Conservation (phyloP, 64 coral and sea anemone genomes). For the Anthopleura sola region DNA sequence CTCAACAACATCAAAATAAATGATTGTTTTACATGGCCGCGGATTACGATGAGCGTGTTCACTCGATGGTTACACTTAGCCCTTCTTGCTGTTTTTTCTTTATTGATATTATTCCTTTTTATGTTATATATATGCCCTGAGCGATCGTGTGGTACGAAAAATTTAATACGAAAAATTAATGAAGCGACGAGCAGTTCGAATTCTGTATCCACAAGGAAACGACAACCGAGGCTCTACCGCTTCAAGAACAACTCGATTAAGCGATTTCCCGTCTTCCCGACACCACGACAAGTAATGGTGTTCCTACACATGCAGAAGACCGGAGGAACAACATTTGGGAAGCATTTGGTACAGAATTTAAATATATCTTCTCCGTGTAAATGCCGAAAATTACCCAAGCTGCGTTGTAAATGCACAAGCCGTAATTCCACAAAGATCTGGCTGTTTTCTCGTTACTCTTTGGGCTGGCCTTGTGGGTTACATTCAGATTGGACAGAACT, state of each 20-base stretch:
- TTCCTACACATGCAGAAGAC: constrained; percentile 98
- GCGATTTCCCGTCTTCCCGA: constrained; percentile 31
- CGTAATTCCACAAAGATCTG: constrained; percentile 74
- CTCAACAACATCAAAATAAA: background rate
- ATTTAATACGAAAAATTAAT: background rate
- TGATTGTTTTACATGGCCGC: background rate
- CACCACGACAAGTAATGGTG: constrained; percentile 68
- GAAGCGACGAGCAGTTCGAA: background rate
- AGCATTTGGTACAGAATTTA: constrained; percentile 79
- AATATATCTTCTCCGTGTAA: constrained; percentile 54
- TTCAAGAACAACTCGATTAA: constrained; percentile 23
- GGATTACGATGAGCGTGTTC: background rate
- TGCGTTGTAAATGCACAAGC: constrained; percentile 52
- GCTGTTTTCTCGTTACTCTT: constrained; percentile 86
- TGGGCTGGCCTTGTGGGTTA: constrained; percentile 93
- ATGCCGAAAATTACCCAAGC: constrained; percentile 33
- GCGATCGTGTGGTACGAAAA: background rate
- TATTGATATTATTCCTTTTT: background rate
- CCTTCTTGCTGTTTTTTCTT: background rate
- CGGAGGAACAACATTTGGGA: constrained; percentile 87
- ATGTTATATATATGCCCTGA: constrained; percentile 14
- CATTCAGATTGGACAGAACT: constrained; percentile 95
- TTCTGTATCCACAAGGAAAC: background rate
- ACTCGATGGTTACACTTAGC: background rate
- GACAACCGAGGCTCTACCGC: background rate